phyloP scores from a whole-genome alignment of 1,140 invertebrate species.

The Mactra quadrangularis region DNA sequence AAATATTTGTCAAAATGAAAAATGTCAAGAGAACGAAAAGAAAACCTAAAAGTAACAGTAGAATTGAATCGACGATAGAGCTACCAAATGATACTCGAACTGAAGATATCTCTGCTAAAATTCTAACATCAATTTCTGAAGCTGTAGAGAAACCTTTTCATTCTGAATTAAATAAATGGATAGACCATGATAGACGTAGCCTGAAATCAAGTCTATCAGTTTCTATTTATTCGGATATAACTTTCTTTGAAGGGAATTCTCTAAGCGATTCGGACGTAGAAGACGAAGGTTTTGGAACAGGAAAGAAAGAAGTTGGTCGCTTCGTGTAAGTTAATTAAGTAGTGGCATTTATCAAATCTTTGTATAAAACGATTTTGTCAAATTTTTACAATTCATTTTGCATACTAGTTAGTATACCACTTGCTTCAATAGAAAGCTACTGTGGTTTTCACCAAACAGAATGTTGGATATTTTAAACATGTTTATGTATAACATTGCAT shows the following conservation, averaged over 20 bases:
- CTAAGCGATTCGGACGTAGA: conserved; percentile 48
- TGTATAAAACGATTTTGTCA: no score
- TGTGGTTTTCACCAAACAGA: no score
- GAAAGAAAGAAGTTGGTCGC: neutral
- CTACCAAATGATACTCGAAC: conserved; percentile 33
- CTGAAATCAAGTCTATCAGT: conserved; percentile 49
- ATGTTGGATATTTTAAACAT: no score
- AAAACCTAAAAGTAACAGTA: neutral
- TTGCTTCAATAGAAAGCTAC: no score
- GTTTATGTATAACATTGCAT: no score
- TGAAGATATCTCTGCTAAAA: conserved; percentile 53
- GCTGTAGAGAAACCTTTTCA: conserved; percentile 45
- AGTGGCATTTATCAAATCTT: no score
- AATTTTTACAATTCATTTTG: no score
- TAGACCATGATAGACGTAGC: conserved; percentile 36
- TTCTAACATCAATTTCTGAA: conserved; percentile 50
- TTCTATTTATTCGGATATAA: conserved; percentile 57
- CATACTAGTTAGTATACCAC: no score
- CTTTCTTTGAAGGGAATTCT: conserved; percentile 40
- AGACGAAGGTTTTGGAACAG: neutral
- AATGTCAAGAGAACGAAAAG: neutral
- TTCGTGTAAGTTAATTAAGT: conserved; percentile 23
- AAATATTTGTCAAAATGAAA: conserved; percentile 1
- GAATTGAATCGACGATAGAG: conserved; percentile 35
- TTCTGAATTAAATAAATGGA: conserved; percentile 42